phyloP scores from a whole-genome alignment of 1,140 invertebrate species.

The Plectrocnemia conspersa region DNA sequence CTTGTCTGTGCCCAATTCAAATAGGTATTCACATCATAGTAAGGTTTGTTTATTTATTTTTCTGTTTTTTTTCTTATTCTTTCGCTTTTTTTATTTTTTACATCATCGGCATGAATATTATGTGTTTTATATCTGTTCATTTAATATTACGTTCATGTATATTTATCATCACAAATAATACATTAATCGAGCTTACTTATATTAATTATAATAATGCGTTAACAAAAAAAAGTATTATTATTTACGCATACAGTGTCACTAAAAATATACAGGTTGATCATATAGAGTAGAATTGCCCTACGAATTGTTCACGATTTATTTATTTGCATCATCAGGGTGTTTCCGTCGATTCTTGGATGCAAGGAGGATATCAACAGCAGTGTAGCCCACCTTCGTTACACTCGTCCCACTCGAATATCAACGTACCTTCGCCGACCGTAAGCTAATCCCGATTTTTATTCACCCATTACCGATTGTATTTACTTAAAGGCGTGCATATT shows the following conservation, averaged over 20 bases:
- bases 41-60: constrained; percentile 61
- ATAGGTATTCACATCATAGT: constrained; percentile 74
- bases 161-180: no score
- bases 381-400: constrained; percentile 55
- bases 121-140: no score
- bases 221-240: no score
- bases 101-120: no score
- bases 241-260: no score
- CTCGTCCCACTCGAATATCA: constrained; percentile 51
- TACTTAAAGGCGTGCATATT: not conserved
- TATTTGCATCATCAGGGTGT: constrained; percentile 47
- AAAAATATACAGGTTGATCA: no score
- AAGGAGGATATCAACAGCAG: constrained; percentile 52
- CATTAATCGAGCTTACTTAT: no score
- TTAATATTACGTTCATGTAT: no score
- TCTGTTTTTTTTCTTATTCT: constrained; percentile 26
- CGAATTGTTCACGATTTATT: no score
- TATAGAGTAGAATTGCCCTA: no score
- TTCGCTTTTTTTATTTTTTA: constrained; percentile 8
- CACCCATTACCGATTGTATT: not conserved
- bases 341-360: constrained; percentile 58
- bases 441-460: constrained; percentile 38
- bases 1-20: constrained; percentile 80
- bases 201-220: no score
- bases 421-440: constrained; percentile 54